Percentiles rank a stretch among this genome's conserved stretches.
phyloP scores from a whole-genome alignment of 37 sponge, comb jelly and placozoan genomes.

The Amphimedon queenslandica region DNA sequence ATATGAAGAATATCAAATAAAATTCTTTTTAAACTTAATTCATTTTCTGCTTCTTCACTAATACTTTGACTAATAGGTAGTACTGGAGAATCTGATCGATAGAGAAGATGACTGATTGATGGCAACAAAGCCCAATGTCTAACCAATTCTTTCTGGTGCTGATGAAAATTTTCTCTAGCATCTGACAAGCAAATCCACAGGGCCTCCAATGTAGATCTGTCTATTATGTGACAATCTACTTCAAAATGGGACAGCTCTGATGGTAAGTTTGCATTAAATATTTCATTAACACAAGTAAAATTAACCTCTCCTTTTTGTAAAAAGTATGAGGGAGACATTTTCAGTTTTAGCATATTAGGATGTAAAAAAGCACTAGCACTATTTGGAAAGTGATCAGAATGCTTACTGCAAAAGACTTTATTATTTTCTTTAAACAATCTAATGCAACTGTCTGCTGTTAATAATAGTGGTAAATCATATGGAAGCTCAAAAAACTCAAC shows the following conservation, averaged over 20 bases:
- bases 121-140: background rate
- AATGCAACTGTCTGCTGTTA: conserved; percentile 34
- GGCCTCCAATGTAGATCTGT: background rate
- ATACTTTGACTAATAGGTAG: too few relatives aligned
- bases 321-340: conserved; percentile 4
- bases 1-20: too few relatives aligned
- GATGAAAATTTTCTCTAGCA: background rate
- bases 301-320: background rate
- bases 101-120: background rate
- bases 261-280: background rate
- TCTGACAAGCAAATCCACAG: background rate
- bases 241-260: background rate
- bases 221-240: background rate
- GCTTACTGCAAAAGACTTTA: conserved; percentile 24
- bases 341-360: background rate
- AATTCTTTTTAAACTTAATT: too few relatives aligned
- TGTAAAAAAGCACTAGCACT: conserved; percentile 16
- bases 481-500: conserved; percentile 21
- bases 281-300: background rate
- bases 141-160: background rate
- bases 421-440: conserved; percentile 18
- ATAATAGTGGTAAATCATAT: conserved; percentile 37
- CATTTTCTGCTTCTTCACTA: too few relatives aligned
- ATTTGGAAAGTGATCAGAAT: conserved; percentile 1
- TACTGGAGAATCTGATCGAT: background rate